Evolutionary conservation across 2,888 invertebrate genomes (phyloP).

Genomic region (Lepidochitona cinerea): DNA sequence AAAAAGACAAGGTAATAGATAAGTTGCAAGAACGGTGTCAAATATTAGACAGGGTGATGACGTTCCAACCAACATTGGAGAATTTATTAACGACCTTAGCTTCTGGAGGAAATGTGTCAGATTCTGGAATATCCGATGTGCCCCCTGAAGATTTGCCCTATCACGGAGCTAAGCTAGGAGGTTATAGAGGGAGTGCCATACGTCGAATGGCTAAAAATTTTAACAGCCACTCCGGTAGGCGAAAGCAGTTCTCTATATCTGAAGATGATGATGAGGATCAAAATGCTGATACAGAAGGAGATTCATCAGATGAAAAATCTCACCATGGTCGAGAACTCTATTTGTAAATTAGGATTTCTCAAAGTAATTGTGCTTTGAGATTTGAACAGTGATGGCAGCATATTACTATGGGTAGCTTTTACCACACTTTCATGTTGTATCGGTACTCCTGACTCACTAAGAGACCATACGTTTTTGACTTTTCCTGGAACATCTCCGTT

Average conservation of each 20-base stretch:
- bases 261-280: constrained; percentile 30
- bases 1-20: constrained; percentile 36
- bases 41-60: constrained; percentile 23
- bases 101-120: background rate
- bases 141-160: background rate
- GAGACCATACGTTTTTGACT: too few relatives aligned
- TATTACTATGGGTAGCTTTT: too few relatives aligned
- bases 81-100: constrained; percentile 31
- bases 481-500: too few relatives aligned
- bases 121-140: background rate
- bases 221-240: background rate
- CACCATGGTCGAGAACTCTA: background rate
- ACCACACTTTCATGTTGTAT: too few relatives aligned
- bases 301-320: background rate
- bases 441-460: too few relatives aligned
- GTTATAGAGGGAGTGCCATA: background rate
- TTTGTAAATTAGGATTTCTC: background rate
- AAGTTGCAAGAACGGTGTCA: constrained; percentile 20
- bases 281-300: background rate
- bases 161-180: background rate
- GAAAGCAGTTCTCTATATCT: constrained; percentile 38
- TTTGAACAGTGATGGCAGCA: too few relatives aligned
- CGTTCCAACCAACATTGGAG: constrained; percentile 26
- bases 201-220: background rate
- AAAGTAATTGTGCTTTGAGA: too few relatives aligned